Evolutionary conservation across 2,888 invertebrate species (phyloP), one percentile per base, ranked within the genome.

Genomic region (Apamea crenata): DNA sequence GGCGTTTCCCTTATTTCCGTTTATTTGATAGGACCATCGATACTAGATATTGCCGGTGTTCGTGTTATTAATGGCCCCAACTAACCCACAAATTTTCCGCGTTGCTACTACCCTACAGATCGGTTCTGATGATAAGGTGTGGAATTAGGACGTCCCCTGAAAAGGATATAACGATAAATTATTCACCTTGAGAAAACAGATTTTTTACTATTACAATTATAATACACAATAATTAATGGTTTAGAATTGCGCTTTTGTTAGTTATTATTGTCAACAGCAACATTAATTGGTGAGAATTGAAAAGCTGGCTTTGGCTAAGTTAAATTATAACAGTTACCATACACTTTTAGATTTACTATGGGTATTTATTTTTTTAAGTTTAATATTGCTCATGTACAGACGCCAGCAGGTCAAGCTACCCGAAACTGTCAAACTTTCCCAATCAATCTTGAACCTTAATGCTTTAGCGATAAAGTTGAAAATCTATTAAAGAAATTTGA

Each of bases 121-220:
- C 59, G 66, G 40, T 4, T 53, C n/a, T 21, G 21, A 72, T 21
- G 80, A 80, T 80, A 80, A 61, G 21, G 59, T 66, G 71, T 25
- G 16, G 50, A 80, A 66, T 66, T 50, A 59, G 66, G 47, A 40
- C 29, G 12, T 36, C 56, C 36, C 36, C 25, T 21, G 12, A 44
- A 44, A 25, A 3, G 67, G 40, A 25, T 56, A 5, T 21, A 10
- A 29, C 32, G 1, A 65, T 29, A 65, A 47, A 47, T 21, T 32
- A 44, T 32, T 44, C 4, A 47, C 32, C 63, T 21, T 6, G 21
- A 10, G 29, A 53, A 78, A 36, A 32, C 25, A 5, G 18, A 53
- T 53, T 21, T 47, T 47, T 47, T 47, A 14, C 47, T 47, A 47
- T 47, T 2, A 47, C 14, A 47, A 47, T 36, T 36, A 36, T 36